phyloP scores from a whole-genome alignment of 2,797 vertebrate species.

The Antennarius maculatus region DNA sequence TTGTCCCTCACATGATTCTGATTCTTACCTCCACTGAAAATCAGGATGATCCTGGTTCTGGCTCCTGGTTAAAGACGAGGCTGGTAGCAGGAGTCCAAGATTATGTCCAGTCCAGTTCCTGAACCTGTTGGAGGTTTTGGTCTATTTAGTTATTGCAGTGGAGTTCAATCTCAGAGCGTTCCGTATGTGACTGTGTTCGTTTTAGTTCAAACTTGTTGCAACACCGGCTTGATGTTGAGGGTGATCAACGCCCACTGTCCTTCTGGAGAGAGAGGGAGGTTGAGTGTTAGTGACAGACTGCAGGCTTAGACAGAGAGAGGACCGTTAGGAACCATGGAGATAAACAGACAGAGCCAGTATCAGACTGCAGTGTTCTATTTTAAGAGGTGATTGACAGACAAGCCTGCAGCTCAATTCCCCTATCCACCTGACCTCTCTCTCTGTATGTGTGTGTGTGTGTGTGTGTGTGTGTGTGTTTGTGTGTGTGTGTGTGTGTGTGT shows the following conservation, averaged over 20 bases:
- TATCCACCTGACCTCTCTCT: neutral
- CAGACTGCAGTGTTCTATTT: constrained; percentile 51
- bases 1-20: no score
- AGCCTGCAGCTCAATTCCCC: constrained; percentile 30
- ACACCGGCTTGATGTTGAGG: neutral
- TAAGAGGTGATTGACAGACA: constrained; percentile 62
- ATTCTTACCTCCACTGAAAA: constrained; percentile 6
- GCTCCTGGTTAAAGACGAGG: neutral
- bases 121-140: neutral
- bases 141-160: neutral
- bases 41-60: neutral
- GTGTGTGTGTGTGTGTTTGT: constrained; percentile 1
- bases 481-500: no score
- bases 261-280: neutral
- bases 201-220: constrained; percentile 1
- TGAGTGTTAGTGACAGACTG: constrained; percentile 15
- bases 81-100: neutral
- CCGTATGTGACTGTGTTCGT: neutral
- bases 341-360: constrained; percentile 20
- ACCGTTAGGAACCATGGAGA: constrained; percentile 3
- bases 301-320: constrained; percentile 1
- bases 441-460: neutral
- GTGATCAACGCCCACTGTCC: neutral
- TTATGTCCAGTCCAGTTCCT: neutral
- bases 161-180: neutral